A percentile compares a stretch with the other conserved stretches of the same genome.
These are phyloP conservation scores for Pardalotus punctatus DNA, from an alignment of 2,113 vertebrate genomes.

Conservation along the genomic window DNA sequence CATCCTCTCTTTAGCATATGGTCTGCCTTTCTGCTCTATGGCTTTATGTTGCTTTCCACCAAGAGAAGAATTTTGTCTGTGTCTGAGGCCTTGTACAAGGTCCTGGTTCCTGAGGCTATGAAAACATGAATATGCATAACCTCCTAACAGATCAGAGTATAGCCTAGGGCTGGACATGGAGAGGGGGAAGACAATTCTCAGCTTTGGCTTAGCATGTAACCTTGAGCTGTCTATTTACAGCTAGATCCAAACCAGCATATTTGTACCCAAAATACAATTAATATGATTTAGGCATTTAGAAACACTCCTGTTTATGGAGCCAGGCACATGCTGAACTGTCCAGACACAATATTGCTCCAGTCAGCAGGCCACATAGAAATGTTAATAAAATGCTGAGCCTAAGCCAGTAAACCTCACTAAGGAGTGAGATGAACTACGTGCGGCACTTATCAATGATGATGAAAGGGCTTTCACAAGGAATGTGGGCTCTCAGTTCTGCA, in stretches of 20 bases:
- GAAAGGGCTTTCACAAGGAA: neutral
- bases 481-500: neutral
- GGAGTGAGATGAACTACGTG: accelerated
- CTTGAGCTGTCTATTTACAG: slow-evolving; percentile 7
- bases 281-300: neutral
- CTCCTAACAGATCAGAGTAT: neutral
- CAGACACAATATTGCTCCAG: neutral
- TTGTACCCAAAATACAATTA: neutral
- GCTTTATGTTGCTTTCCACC: neutral
- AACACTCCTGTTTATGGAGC: neutral
- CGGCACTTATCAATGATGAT: neutral
- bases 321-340: neutral
- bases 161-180: slow-evolving; percentile 6
- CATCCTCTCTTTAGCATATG: neutral
- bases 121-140: slow-evolving; percentile 37
- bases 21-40: neutral
- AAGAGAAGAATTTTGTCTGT: neutral
- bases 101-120: slow-evolving; percentile 10
- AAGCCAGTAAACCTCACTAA: neutral
- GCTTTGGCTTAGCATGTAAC: neutral
- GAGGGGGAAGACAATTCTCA: neutral
- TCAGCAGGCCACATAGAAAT: neutral
- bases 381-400: neutral
- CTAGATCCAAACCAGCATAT: neutral
- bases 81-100: neutral